Percentiles rank a stretch among this genome's conserved stretches.
phyloP scores from a whole-genome alignment of 1,140 invertebrate genomes.

The Hormaphis cornu region DNA sequence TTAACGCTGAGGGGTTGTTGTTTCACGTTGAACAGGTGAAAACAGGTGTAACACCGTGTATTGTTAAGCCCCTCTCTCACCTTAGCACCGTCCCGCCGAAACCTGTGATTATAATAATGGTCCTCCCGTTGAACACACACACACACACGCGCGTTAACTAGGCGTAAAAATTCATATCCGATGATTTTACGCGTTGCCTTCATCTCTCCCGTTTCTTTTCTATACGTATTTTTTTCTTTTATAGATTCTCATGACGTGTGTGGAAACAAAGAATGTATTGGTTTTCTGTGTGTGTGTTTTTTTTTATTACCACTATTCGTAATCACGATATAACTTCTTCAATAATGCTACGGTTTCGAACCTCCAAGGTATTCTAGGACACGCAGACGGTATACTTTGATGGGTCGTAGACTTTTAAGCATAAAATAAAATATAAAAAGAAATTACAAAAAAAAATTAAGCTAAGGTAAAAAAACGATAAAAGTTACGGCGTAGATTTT shows the following conservation, averaged over 20 bases:
- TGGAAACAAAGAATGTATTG: too few species aligned
- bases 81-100: background rate
- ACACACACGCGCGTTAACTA: slow-evolving; percentile 10
- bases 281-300: background rate
- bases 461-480: too few species aligned
- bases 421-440: too few species aligned
- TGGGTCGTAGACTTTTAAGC: too few species aligned
- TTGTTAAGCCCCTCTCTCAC: slow-evolving; percentile 20
- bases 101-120: slow-evolving; percentile 31
- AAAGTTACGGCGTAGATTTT: too few species aligned
- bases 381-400: too few species aligned
- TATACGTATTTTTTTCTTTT: background rate
- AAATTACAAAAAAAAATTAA: too few species aligned
- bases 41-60: slow-evolving; percentile 32
- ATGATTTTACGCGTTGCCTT: slow-evolving; percentile 2
- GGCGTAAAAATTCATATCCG: slow-evolving; percentile 32
- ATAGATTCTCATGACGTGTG: too few species aligned
- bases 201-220: background rate
- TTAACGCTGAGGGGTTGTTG: slow-evolving; percentile 25
- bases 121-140: slow-evolving; percentile 4
- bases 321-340: too few species aligned
- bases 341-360: background rate
- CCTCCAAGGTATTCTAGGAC: too few species aligned
- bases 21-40: slow-evolving; percentile 28
- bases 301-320: background rate